phyloP scores from a whole-genome alignment of 1,140 invertebrate species.

The Brachionus manjavacas region DNA sequence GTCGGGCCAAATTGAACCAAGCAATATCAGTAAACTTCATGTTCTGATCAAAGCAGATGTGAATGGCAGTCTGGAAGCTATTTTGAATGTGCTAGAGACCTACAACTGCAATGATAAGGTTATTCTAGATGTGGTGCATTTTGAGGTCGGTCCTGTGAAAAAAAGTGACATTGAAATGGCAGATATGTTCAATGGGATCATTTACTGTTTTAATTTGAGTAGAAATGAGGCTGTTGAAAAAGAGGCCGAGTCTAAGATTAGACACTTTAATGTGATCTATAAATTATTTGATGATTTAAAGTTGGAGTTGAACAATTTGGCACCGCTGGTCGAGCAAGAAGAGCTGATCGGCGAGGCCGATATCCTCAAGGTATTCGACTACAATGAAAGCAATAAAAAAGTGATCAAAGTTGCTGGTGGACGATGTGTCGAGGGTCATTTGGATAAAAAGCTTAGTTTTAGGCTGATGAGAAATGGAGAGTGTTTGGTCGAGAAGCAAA shows the following conservation, averaged over 20 bases:
- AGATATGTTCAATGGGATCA: conserved; percentile 68
- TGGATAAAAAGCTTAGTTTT: conserved; percentile 68
- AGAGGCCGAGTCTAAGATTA: conserved; percentile 56
- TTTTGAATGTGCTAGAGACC: conserved; percentile 81
- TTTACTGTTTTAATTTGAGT: conserved; percentile 7
- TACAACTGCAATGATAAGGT: conserved; percentile 73
- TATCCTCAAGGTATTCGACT: conserved; percentile 75
- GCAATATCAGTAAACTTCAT: background rate
- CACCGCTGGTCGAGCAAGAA: conserved; percentile 70
- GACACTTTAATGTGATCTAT: conserved; percentile 79
- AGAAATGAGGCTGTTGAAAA: background rate
- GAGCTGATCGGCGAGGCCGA: conserved; percentile 76
- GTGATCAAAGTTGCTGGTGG: conserved; percentile 82
- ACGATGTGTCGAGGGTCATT: conserved; percentile 70
- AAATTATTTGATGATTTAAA: conserved; percentile 81
- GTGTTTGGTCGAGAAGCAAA: conserved; percentile 61
- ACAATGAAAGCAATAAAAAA: conserved; percentile 71
- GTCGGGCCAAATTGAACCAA: background rate
- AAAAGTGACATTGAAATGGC: conserved; percentile 80
- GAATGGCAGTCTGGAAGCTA: conserved; percentile 77
- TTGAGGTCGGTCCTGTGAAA: conserved; percentile 77
- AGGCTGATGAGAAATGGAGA: conserved; percentile 68
- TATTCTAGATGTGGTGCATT: conserved; percentile 77
- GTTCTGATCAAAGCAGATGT: conserved; percentile 55
- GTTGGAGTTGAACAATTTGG: conserved; percentile 67